Evolutionary conservation across 2,113 vertebrate genomes (phyloP).

Genomic region (Dasyurus viverrinus): DNA sequence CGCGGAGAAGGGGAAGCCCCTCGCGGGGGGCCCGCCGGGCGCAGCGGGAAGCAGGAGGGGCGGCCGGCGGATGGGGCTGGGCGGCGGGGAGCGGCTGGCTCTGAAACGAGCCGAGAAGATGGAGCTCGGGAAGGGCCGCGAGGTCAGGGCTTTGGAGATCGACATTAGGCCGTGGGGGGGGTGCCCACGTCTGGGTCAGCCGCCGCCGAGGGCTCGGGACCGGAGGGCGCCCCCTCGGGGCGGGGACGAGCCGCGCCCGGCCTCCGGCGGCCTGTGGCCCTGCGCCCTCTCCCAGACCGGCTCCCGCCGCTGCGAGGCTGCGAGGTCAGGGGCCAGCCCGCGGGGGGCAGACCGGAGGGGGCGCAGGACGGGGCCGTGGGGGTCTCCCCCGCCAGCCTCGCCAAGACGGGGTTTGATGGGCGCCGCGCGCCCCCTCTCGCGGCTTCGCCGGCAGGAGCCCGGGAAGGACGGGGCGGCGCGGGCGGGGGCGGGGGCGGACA

Average conservation of each 20-base stretch:
- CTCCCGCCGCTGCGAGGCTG: background rate
- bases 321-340: background rate
- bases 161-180: background rate
- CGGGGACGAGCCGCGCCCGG: too few species aligned
- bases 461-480: background rate
- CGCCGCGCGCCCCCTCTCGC: background rate
- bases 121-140: background rate
- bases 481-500: too few species aligned
- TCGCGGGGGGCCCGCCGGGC: background rate
- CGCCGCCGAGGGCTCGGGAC: background rate
- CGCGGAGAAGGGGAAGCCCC: background rate
- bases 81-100: background rate
- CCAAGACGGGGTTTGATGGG: background rate
- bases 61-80: background rate
- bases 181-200: background rate
- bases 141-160: background rate
- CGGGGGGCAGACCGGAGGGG: too few species aligned
- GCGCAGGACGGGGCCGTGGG: background rate
- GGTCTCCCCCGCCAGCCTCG: background rate
- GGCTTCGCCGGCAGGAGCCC: background rate
- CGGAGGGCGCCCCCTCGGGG: background rate
- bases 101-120: too few species aligned
- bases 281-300: background rate
- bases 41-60: background rate
- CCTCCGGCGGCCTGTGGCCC: background rate